Percentiles rank a stretch among this genome's conserved stretches.
Conservation (phyloP, 2,113 vertebrate genomes). For the Rhombomys opimus region DNA sequence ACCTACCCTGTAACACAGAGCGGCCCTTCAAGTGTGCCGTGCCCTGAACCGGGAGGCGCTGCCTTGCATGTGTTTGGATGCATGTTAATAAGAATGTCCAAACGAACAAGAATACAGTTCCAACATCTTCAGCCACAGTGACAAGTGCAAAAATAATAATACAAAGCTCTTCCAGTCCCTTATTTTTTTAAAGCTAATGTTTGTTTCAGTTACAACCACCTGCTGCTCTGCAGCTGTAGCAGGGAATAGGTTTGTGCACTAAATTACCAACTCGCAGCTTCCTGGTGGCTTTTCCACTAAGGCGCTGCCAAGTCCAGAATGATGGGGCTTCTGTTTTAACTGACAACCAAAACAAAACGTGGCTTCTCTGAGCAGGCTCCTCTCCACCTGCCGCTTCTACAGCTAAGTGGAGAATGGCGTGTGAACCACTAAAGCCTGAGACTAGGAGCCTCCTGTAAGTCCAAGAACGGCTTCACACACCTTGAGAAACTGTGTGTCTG, state of each 20-base stretch:
- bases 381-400: constrained; percentile 67
- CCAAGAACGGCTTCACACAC: background rate
- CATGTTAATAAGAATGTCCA: constrained; percentile 9
- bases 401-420: background rate
- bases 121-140: background rate
- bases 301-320: constrained; percentile 79
- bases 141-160: background rate
- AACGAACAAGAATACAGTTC: background rate
- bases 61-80: background rate
- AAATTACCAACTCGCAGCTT: constrained; percentile 80
- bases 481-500: background rate
- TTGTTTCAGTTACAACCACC: constrained; percentile 68
- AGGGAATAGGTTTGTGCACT: constrained; percentile 69
- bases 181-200: constrained; percentile 64
- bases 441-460: background rate
- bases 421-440: constrained; percentile 31
- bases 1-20: background rate
- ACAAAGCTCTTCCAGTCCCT: background rate
- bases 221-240: constrained; percentile 72
- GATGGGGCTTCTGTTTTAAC: constrained; percentile 65
- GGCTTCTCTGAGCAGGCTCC: constrained; percentile 59
- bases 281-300: constrained; percentile 78
- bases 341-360: constrained; percentile 75
- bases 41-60: background rate
- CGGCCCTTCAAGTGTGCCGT: background rate